Base-by-base conservation (phyloP, 2,113 vertebrate species). In the Gymnogyps californianus region DNA sequence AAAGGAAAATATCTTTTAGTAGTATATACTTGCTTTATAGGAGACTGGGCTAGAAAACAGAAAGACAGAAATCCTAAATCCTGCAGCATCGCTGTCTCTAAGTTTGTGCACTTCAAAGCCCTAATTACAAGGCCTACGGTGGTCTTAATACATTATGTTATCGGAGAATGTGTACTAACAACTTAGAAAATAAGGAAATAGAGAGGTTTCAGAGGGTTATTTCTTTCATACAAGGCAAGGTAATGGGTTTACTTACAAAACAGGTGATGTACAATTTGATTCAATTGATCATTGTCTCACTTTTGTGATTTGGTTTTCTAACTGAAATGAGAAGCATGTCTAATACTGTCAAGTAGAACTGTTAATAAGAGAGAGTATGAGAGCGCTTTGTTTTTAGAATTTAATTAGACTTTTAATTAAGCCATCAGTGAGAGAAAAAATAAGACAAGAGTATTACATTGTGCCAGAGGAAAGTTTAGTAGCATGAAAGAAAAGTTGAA, bases 321-420 rank as follows among this genome's bases (percentile, higher is more conserved):
- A 51, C 46, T 83, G 55, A 83, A 36, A 51, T 46, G 65, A 59
- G n/a, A 32, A 49, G 13, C 36, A 51, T 42, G n/a, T 83, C 17
- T 65, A 58, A 71, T 42, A 42, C 44, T 83, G 46, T 28, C 31
- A 83, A 34, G 46, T 17, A 71, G 81, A 61, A 40, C n/a, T 10
- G 7, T 70, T 58, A 36, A 28, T 58, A 69, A 46, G 42, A 44
- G 44, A 54, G 31, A 38, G 8, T 20, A 40, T 38, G 52, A 54
- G 25, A 54, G 32, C 54, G 13, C 36, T 52, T 79, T 79, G 17
- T 16, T 54, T 80, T 83, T 49, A 40, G 21, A 58, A 89, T 91
- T 96, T 95, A 51, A 92, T 88, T 96, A 88, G 85, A 83, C 75
- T 52, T 54, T 65, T 79, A 96, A 96, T 55, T 96, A 82, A 74